Base-by-base conservation (phyloP, 2,797 vertebrate species). In the Darevskia nairensis region DNA sequence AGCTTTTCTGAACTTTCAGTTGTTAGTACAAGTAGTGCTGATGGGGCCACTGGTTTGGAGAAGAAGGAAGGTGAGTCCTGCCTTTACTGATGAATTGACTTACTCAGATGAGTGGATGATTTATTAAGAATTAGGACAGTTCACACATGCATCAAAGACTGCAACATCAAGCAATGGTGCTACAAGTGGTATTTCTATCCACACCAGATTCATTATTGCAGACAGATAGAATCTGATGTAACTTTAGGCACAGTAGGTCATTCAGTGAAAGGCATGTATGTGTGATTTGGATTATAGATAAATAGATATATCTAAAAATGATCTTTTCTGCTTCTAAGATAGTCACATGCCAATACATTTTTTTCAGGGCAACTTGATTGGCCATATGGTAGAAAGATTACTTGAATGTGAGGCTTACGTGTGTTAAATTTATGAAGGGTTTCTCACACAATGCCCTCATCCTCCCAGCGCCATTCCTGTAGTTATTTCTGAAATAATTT, bases 1-100 rank as follows among this genome's bases (percentile, higher is more conserved):
- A 96, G 96, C 91, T 98, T 98, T 94, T 96, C 97, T 88, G 97
- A 98, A 89, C 95, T 97, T 44, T 96, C 97, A 87, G 93, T 97
- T 88, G 95, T 97, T 94, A 95, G 92, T 83, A 92, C 96, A 90
- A 95, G 92, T 80, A 95, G 94, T 92, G 90, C 96, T 85, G 97
- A 98, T 61, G 96, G 96, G 85, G 84, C 96, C 77, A 59, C 95
- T 71, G 94, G 95, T 90, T 92, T 97, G 88, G 97, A 98, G 91
- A 98, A 96, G 81, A 98, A 97, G 84, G 97, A 98, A 91, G 97
- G 97, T 97, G 64, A 97, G 96, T 4, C 29, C 89, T 82, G 29
- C 2, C 44, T 69, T 69, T 72, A 39, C 35, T 64, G 3, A 3
- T 55, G 55, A 21, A 21, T 75, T 29, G 27, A 17, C 8, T 82